Evolutionary conservation across 1,140 invertebrate genomes (phyloP).

Genomic region (Helicoverpa zea): DNA sequence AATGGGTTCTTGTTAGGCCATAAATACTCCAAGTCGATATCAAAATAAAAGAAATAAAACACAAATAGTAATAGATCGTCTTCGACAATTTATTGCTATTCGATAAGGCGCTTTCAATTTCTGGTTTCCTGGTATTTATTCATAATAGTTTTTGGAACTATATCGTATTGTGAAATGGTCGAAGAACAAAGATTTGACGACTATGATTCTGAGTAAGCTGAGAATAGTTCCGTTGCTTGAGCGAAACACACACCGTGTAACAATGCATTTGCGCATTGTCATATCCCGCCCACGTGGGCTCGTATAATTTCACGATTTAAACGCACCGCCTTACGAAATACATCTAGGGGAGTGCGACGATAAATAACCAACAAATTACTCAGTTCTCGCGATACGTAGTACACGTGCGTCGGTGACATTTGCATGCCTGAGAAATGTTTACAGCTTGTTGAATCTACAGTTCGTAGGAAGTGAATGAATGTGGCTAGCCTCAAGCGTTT

Average conservation of each 20-base stretch:
- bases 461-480: constrained; percentile 61
- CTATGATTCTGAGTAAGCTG: constrained; percentile 25
- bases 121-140: background rate
- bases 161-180: background rate
- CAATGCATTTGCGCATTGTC: constrained; percentile 66
- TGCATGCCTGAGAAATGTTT: constrained; percentile 78
- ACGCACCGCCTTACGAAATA: constrained; percentile 75
- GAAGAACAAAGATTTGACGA: constrained; percentile 12
- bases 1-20: constrained; percentile 13
- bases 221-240: background rate
- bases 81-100: background rate
- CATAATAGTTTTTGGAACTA: background rate
- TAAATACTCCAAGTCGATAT: constrained; percentile 10
- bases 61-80: constrained; percentile 2
- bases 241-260: constrained; percentile 38
- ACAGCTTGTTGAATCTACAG: constrained; percentile 60
- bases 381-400: constrained; percentile 63
- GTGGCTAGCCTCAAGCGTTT: constrained; percentile 43
- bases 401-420: constrained; percentile 74
- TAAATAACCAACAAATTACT: constrained; percentile 84
- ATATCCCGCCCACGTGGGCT: constrained; percentile 74
- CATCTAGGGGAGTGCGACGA: constrained; percentile 71
- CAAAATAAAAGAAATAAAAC: constrained; percentile 16
- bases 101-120: background rate
- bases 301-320: constrained; percentile 82